Conservation (phyloP, 1,140 invertebrate species). For the Aphaenogaster rudis region DNA sequence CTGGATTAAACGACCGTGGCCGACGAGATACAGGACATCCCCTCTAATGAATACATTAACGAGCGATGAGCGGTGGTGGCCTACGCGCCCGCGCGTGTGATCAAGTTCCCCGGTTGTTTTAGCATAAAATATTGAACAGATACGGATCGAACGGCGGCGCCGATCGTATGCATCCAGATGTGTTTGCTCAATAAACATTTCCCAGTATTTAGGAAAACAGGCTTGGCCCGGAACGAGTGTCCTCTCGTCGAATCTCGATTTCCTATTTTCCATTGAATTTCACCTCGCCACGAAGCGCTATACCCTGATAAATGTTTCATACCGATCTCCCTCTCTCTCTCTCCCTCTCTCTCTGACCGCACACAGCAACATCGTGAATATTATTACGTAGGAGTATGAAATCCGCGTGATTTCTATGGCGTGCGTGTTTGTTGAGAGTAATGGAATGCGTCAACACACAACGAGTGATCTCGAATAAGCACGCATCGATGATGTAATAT, state of each 20-base stretch:
- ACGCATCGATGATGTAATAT: neutral
- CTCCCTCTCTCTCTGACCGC: neutral
- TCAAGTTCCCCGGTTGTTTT: constrained; percentile 54
- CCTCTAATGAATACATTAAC: constrained; percentile 55
- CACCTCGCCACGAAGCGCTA: constrained; percentile 10
- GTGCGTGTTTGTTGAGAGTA: constrained; percentile 16
- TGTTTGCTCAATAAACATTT: constrained; percentile 57
- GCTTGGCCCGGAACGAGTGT: constrained; percentile 24
- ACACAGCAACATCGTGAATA: constrained; percentile 2
- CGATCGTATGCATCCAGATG: constrained; percentile 50
- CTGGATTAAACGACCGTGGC: constrained; percentile 13
- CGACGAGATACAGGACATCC: neutral
- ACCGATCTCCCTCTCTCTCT: neutral
- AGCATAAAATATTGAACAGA: constrained; percentile 62
- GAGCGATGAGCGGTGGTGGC: constrained; percentile 25
- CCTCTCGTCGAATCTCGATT: constrained; percentile 43
- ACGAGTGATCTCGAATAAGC: constrained; percentile 2
- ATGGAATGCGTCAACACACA: neutral
- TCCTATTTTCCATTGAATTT: constrained; percentile 61
- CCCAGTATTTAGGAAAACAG: constrained; percentile 61
- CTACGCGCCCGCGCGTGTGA: constrained; percentile 48
- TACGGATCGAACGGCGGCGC: constrained; percentile 20
- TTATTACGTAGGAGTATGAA: constrained; percentile 29
- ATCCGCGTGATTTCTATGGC: neutral
- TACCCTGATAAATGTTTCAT: constrained; percentile 58